Evolutionary conservation across 2,113 vertebrate genomes (phyloP), one percentile per base, ranked within the genome.

Genomic region (Rhinoptilus africanus): DNA sequence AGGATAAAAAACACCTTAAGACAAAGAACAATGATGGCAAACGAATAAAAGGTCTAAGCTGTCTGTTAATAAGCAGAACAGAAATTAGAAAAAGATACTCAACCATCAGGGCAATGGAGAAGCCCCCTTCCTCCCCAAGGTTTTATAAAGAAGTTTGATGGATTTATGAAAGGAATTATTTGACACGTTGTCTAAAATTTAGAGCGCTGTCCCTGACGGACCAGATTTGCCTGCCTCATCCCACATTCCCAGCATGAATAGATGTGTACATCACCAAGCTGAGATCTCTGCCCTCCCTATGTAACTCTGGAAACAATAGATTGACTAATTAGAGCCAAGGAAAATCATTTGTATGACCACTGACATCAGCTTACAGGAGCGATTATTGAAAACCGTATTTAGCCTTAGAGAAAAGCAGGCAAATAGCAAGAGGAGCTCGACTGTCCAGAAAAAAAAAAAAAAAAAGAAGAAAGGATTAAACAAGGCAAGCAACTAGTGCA

Each of bases 51-150:
- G 2, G 5, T 57, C 51, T 75, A 48, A 62, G 12, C 13, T 77
- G 28, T 32, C 18, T 45, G 14, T 76, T 72, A 83, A 57, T 41
- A 60, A 83, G 16, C 64, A 89, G 53, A 80, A 64, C 9, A 89
- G n/a, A 88, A 69, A 50, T 50, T 45, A 72, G 32, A 32, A 57
- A 41, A n/a, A 72, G 24, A 1, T 54, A 71, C 88, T 85, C 37
- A 85, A 8, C 6, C 34, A 26, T 13, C 37, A 37, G 14, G 18
- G 15, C 4, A 50, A 51, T 21, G 20, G 0, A 0, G 16, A 43
- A 85, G 57, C 28, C 1, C 6, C 11, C 6, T 59, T 56, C 10
- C 60, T 30, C 26, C 35, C 39, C 20, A 37, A 48, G 12, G 16
- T 48, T 81, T 85, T 60, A 26, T 15, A n/a, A 66, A 84, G 10